Evolutionary conservation across 2,888 invertebrate species (phyloP), one percentile per base, ranked within the genome.

Genomic region (Ptilodon capucinus): DNA sequence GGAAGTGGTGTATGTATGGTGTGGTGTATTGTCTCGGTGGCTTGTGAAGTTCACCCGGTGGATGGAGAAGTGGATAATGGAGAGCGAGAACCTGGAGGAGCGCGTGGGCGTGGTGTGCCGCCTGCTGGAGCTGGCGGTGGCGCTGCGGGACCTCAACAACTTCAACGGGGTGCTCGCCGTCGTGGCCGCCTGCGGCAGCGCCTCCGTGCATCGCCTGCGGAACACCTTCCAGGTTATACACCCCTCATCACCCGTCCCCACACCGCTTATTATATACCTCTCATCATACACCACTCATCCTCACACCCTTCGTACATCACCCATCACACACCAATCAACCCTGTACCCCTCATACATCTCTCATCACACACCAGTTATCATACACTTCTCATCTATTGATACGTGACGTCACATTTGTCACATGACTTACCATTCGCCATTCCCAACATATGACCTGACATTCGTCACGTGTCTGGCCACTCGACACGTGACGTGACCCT

Each of bases 111-210:
- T 99, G 55, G 93, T 98, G 50, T 95, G 95, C 45, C 92, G 99
- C 14, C 94, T 98, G 46, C 93, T 99, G 54, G 99, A 99, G 91
- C 94, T 99, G 58, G 97, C 98, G 4, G 93, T 96, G 75, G 98
- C 98, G 48, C 94, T 99, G 76, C 95, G 97, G 58, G 98, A 99
- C 79, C 92, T 99, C 54, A 99, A 99, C 91, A 99, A 99, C 92
- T 99, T 99, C 88, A 99, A 98, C 88, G 99, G 98, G 0, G 97
- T 99, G 45, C 91, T 99, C 47, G 98, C 98, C 28, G 96, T 98
- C 49, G 95, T 96, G 41, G 96, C 98, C 48, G 99, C 99, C 25
- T 95, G 97, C 90, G 96, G 95, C 45, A 97, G 97, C 30, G 97
- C 99, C 11, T 95, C 98, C 44, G 97, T 99, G 40, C 95, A 95